Evolutionary conservation across 2,888 invertebrate genomes (phyloP).

Genomic region (Thyatira batis): DNA sequence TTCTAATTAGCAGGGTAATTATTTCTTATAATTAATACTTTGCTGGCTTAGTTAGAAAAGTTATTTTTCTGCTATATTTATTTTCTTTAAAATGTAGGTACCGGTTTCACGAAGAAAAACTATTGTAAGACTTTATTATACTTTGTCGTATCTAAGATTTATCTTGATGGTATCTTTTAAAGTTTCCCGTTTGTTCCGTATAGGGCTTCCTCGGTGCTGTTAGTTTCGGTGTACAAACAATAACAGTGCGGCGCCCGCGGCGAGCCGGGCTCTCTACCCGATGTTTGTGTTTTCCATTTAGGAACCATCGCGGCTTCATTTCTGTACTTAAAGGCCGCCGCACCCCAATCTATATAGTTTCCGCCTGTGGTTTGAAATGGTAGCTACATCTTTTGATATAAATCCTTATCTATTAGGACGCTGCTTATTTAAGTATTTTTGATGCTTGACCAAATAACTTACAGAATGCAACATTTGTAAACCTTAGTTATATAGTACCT

Average conservation of each 20-base stretch:
- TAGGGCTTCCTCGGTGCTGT: constrained; percentile 39
- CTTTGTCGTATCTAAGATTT: constrained; percentile 24
- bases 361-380: constrained; percentile 23
- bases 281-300: constrained; percentile 77
- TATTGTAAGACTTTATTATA: constrained; percentile 11
- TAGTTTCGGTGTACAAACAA: constrained; percentile 76
- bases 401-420: no score
- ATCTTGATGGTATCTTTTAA: constrained; percentile 52
- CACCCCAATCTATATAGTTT: constrained; percentile 26
- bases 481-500: no score
- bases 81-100: neutral
- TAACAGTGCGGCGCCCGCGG: constrained; percentile 65
- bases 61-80: neutral
- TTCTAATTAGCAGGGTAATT: neutral
- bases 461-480: no score
- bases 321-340: constrained; percentile 37
- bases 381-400: neutral
- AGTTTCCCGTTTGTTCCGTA: constrained; percentile 41
- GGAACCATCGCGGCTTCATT: constrained; percentile 60
- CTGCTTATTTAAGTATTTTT: neutral
- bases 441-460: no score
- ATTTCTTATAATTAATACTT: neutral
- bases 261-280: constrained; percentile 42
- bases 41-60: neutral
- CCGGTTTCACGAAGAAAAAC: neutral